A percentile compares a stretch with the other conserved stretches of the same genome.
phyloP scores from a whole-genome alignment of 2,113 vertebrate species.

The Rhipidura dahli region DNA sequence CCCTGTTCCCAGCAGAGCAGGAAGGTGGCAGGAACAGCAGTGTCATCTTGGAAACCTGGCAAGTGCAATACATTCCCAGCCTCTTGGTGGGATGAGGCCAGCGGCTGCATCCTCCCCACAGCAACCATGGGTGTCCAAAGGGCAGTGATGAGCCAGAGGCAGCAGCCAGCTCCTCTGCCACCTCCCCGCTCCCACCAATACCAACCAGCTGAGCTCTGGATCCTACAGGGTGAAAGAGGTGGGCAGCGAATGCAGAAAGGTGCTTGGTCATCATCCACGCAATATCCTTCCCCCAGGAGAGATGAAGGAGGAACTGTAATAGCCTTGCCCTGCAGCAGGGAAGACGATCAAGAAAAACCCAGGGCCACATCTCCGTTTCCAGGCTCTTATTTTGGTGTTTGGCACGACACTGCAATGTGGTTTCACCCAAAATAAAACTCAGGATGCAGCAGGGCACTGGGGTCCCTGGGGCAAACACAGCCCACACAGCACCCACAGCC shows the following conservation, averaged over 20 bases:
- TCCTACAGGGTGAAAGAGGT: neutral
- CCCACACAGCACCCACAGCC: neutral
- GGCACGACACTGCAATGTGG: neutral
- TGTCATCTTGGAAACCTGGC: neutral
- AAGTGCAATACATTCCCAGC: accelerated
- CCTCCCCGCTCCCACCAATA: neutral
- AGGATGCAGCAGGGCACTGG: accelerated
- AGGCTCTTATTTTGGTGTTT: constrained; percentile 4
- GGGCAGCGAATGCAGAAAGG: neutral
- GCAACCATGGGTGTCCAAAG: neutral
- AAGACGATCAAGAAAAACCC: constrained; percentile 4
- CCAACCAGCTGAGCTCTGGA: neutral
- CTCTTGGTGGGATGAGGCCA: neutral
- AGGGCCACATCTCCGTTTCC: neutral
- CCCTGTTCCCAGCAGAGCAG: neutral
- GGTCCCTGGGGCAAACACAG: neutral
- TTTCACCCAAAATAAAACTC: neutral
- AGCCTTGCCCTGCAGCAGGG: neutral
- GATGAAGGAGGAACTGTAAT: neutral
- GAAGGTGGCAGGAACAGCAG: neutral
- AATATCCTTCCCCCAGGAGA: accelerated
- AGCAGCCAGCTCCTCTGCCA: neutral
- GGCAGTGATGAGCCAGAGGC: neutral
- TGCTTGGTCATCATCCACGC: neutral
- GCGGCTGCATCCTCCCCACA: neutral